These are phyloP conservation scores for Lepus townsendii DNA, from an alignment of 2,797 vertebrate genomes.

Conservation along the genomic window DNA sequence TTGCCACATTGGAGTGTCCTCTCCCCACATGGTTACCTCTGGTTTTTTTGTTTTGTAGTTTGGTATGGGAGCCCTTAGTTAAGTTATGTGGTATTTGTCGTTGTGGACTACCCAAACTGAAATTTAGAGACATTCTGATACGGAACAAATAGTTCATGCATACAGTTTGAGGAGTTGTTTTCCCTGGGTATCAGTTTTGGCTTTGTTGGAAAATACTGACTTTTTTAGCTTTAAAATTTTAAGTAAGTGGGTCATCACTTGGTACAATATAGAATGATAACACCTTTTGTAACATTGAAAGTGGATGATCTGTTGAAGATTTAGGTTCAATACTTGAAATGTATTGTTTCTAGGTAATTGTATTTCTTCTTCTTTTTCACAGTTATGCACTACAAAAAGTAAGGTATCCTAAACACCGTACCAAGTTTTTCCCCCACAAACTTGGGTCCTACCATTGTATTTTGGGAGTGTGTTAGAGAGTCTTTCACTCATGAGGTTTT, in stretches of 20 bases:
- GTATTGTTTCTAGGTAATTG: conserved; percentile 10
- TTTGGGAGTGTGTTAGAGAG: neutral
- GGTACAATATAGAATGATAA: neutral
- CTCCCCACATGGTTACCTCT: neutral
- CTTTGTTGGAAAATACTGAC: conserved; percentile 44
- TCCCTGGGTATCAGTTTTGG: neutral
- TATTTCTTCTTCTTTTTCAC: neutral
- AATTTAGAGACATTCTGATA: conserved; percentile 45
- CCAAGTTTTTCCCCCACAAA: neutral
- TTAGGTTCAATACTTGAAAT: conserved; percentile 54
- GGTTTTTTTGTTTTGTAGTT: conserved; percentile 33
- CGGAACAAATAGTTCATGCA: neutral
- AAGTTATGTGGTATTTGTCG: neutral
- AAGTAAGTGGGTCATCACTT: neutral
- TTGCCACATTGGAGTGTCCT: neutral
- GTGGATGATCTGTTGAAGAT: conserved; percentile 44
- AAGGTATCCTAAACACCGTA: neutral
- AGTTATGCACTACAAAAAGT: neutral
- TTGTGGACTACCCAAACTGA: neutral
- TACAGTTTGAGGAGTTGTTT: conserved; percentile 24
- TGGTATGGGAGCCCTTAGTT: conserved; percentile 34
- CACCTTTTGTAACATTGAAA: conserved; percentile 21
- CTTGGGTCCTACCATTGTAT: conserved; percentile 19
- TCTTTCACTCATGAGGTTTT: conserved; percentile 35
- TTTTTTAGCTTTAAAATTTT: conserved; percentile 43